Base-by-base conservation (phyloP, 2,888 invertebrate genomes). In the Argyra leucocephala region DNA sequence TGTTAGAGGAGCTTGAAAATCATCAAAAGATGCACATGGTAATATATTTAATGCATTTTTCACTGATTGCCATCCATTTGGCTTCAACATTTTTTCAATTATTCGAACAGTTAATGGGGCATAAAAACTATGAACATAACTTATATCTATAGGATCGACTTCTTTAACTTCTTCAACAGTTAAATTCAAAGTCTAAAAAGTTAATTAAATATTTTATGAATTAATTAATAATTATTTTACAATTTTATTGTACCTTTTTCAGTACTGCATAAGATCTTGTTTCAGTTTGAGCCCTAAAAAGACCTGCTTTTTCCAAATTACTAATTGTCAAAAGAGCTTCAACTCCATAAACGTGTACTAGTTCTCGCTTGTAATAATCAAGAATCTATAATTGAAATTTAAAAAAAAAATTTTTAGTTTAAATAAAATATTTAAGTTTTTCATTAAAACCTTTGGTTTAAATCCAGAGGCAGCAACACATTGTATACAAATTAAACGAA, bases 121-220 rank as follows among this genome's bases (percentile, higher is more conserved):
- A 78, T 96, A 98, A 74, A 91, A 93, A 74, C 91, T 92, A 75
- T 93, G 92, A 48, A 96, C 89, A 74, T 94, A 96, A 69, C 93
- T 90, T 64, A 95, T 92, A 74, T 97, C 96, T 67, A 86, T 89
- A 0, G 90, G 90, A 64, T 88, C 85, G 67, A 88, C 82, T 81
- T 96, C 96, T 66, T 88, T 86, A 1, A 89, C 88, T 71, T 96
- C 94, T 71, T 96, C 94, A 71, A 92, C 90, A 0, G 94, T 94
- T 31, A 97, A 82, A 71, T 89, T 86, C 10, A 96, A 80, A 0
- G 92, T 85, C 86, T 87, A 73, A 75, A 31, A 31, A 10, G 2
- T 31, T 31, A 6, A 31, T 78, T 71, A 57, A 67, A 36, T 37
- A 22, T 22, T n/a, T 22, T 7, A 6, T 18, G 15, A 18, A 62